phyloP scores from a whole-genome alignment of 2,113 vertebrate genomes.

The Siniperca chuatsi region DNA sequence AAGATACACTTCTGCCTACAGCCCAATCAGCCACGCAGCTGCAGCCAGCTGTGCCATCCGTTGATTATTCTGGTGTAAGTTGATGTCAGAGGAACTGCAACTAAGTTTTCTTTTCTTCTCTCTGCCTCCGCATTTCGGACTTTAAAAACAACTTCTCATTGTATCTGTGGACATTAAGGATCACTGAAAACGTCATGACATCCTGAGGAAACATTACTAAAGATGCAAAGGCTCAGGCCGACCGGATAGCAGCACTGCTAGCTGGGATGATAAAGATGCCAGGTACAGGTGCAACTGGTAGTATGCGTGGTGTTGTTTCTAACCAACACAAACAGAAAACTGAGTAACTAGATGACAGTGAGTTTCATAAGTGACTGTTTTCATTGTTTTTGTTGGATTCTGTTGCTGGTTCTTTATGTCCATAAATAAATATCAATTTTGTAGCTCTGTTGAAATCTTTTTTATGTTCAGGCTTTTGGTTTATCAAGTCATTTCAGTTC shows the following conservation, averaged over 20 bases:
- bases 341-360: neutral
- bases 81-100: neutral
- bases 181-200: neutral
- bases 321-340: neutral
- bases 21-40: constrained; percentile 16
- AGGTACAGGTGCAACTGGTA: neutral
- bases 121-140: neutral
- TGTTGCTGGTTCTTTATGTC: neutral
- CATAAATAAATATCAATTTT: neutral
- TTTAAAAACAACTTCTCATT: neutral
- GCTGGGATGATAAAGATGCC: neutral
- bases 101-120: neutral
- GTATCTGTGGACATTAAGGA: neutral
- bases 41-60: constrained; percentile 20
- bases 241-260: neutral
- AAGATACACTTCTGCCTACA: neutral
- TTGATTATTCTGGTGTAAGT: neutral
- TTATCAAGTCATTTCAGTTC: neutral
- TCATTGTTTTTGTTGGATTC: neutral
- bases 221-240: neutral
- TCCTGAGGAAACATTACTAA: neutral
- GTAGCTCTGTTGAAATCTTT: neutral
- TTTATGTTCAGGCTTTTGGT: neutral
- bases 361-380: neutral
- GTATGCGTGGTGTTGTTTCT: neutral